Evolutionary conservation across 2,888 invertebrate species (phyloP).

Genomic region (Salpingus planirostris): DNA sequence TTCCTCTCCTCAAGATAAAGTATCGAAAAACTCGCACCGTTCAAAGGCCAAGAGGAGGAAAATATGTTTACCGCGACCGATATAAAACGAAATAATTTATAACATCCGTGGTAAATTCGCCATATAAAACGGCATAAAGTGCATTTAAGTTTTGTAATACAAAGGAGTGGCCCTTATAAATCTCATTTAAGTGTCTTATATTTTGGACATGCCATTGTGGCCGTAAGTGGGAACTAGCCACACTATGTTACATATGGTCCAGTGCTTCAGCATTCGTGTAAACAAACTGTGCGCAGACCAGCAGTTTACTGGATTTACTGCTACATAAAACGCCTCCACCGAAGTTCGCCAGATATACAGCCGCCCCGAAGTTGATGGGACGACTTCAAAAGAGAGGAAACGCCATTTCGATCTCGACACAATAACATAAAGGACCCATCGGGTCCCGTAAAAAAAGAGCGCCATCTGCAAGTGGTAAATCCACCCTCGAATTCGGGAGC

Average conservation of each 20-base stretch:
- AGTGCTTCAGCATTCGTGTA: constrained; percentile 32
- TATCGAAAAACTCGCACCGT: not conserved
- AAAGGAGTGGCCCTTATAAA: constrained; percentile 26
- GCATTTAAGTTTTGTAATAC: constrained; percentile 27
- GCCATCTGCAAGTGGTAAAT: too few species aligned
- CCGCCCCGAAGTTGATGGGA: too few species aligned
- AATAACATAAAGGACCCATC: too few species aligned
- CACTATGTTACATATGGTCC: constrained; percentile 29
- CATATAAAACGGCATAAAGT: constrained; percentile 24
- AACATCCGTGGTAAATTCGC: constrained; percentile 18
- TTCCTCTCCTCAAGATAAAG: not conserved
- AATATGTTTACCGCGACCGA: constrained; percentile 13
- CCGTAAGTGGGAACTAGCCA: constrained; percentile 25
- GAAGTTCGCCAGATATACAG: too few species aligned
- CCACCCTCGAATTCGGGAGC: too few species aligned
- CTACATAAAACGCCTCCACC: constrained; percentile 35
- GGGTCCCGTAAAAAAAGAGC: too few species aligned
- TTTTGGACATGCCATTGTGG: constrained; percentile 25
- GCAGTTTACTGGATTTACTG: constrained; percentile 37
- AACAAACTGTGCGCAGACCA: constrained; percentile 35
- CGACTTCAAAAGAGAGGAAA: too few species aligned
- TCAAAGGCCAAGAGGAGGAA: too few species aligned
- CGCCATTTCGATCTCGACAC: too few species aligned
- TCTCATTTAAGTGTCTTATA: constrained; percentile 27
- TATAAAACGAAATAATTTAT: constrained; percentile 16